Percentiles rank a stretch among this genome's conserved stretches.
These are phyloP conservation scores for Megastigmus dorsalis DNA, from an alignment of 2,888 invertebrate species.

Conservation along the genomic window DNA sequence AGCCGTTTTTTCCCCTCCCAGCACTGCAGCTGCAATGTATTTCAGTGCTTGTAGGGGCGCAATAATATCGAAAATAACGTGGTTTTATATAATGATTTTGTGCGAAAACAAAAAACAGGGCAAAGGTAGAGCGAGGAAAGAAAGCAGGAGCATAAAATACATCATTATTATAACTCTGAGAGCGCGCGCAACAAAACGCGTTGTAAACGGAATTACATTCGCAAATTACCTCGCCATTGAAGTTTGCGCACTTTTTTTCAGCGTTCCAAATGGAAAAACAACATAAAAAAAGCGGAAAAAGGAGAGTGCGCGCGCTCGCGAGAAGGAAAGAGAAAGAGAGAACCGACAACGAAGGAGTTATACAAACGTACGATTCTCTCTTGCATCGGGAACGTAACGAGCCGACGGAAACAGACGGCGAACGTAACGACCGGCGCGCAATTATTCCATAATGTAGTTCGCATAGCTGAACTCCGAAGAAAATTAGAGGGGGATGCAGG, in stretches of 20 bases:
- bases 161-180: constrained; percentile 32
- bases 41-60: background rate
- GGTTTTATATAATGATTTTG: constrained; percentile 18
- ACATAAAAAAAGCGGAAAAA: constrained; percentile 29
- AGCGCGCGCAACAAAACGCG: constrained; percentile 6
- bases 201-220: constrained; percentile 42
- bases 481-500: constrained; percentile 67
- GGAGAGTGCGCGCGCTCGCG: too few species aligned
- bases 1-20: background rate
- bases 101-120: background rate
- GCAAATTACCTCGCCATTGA: constrained; percentile 39
- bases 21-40: too few species aligned
- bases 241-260: constrained; percentile 30
- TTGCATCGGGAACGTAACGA: constrained; percentile 52
- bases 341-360: constrained; percentile 58
- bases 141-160: constrained; percentile 17
- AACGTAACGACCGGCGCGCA: constrained; percentile 60
- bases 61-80: background rate
- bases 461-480: constrained; percentile 68
- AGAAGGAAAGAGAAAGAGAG: too few species aligned
- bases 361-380: constrained; percentile 53
- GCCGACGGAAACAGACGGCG: constrained; percentile 55
- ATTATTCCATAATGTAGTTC: constrained; percentile 71
- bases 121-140: too few species aligned
- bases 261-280: constrained; percentile 31